Percentiles rank a stretch among this genome's conserved stretches.
These are phyloP conservation scores for Passerina amoena DNA, from an alignment of 2,113 vertebrate species.

Conservation along the genomic window DNA sequence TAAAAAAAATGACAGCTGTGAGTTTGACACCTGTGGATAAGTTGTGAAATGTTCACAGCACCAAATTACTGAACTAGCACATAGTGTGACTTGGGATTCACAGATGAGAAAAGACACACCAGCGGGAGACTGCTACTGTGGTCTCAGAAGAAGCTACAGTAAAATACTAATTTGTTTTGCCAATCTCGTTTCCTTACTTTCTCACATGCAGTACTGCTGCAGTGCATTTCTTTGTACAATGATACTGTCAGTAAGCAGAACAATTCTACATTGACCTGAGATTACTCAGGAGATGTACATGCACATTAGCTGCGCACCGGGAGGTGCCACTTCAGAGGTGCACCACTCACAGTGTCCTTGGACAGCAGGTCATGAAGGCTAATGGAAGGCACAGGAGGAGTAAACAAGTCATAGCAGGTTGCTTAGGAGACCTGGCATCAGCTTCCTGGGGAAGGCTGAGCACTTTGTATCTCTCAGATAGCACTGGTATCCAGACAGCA, in stretches of 20 bases:
- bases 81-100: background rate
- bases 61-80: background rate
- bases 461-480: background rate
- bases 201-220: background rate
- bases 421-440: background rate
- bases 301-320: background rate
- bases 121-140: background rate
- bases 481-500: background rate
- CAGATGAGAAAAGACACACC: background rate
- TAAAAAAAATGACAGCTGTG: background rate
- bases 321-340: background rate
- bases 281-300: background rate
- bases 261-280: background rate
- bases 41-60: background rate
- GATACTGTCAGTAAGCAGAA: background rate
- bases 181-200: background rate
- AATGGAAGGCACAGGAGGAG: background rate
- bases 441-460: background rate
- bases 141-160: background rate
- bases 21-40: background rate
- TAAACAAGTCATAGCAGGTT: background rate
- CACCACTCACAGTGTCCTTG: background rate
- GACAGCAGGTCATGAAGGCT: background rate
- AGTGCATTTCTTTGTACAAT: background rate
- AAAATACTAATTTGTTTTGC: background rate